Evolutionary conservation across 2,113 vertebrate genomes (phyloP).

Genomic region (Rhinoderma darwinii): DNA sequence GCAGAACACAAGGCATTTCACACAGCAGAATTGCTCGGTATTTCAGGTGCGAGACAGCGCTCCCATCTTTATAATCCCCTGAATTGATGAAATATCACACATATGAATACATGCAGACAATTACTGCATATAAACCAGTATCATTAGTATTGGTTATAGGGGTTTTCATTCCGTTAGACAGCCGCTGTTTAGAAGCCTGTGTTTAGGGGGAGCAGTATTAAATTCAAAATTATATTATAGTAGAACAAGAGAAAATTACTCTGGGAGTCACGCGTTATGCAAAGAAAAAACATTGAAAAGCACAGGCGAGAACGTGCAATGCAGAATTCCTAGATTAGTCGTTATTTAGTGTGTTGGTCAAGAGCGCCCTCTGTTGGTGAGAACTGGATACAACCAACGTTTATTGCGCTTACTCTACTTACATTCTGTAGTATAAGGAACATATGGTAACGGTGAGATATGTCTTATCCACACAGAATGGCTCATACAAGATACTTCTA

Average conservation of each 20-base stretch:
- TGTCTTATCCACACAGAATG: too few species aligned
- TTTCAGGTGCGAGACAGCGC: neutral
- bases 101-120: neutral
- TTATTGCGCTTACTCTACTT: neutral
- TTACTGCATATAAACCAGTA: constrained; percentile 11
- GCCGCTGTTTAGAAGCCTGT: constrained; percentile 1
- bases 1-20: constrained; percentile 27
- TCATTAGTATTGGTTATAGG: neutral
- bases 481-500: too few species aligned
- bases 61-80: neutral
- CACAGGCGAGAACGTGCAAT: neutral
- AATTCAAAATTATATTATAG: constrained; percentile 22
- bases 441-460: too few species aligned
- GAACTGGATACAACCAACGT: neutral
- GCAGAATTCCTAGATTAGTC: neutral
- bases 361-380: constrained; percentile 38
- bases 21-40: constrained; percentile 5
- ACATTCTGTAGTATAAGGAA: too few species aligned
- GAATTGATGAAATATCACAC: neutral
- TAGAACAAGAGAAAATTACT: neutral
- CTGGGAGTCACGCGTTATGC: constrained; percentile 3
- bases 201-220: neutral
- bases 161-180: neutral
- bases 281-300: neutral
- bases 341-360: neutral